Conservation (phyloP, 2,888 invertebrate genomes). For the Drosophila histrio region DNA sequence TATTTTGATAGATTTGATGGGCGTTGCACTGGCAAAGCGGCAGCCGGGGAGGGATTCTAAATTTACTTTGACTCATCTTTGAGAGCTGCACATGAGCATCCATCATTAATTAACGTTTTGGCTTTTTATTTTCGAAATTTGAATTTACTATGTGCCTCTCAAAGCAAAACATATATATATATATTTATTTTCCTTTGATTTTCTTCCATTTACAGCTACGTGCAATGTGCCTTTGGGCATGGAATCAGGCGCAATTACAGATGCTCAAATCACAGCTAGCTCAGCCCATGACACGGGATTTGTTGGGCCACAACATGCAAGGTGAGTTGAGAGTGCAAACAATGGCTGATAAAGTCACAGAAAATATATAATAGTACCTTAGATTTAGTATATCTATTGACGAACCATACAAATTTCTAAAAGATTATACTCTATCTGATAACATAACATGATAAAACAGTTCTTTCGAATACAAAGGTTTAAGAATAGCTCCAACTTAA, state of each 20-base stretch:
- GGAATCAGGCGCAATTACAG: slow-evolving; percentile 91
- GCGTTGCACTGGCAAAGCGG: slow-evolving; percentile 29
- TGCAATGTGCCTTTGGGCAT: slow-evolving; percentile 91
- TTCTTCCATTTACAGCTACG: slow-evolving; percentile 86
- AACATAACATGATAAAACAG: not conserved
- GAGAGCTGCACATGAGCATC: slow-evolving; percentile 22
- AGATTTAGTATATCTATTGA: not conserved
- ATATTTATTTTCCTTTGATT: slow-evolving; percentile 8
- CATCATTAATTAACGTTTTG: slow-evolving; percentile 53
- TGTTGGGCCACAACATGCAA: slow-evolving; percentile 92
- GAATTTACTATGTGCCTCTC: slow-evolving; percentile 13
- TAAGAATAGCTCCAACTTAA: not conserved
- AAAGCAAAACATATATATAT: not conserved
- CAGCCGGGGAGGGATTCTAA: slow-evolving; percentile 36
- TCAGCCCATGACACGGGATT: slow-evolving; percentile 92
- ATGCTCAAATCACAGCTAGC: slow-evolving; percentile 91
- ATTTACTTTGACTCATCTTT: slow-evolving; percentile 40
- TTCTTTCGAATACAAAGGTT: not conserved
- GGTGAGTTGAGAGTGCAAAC: slow-evolving; percentile 85
- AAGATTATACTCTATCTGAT: too few species aligned
- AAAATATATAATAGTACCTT: not conserved
- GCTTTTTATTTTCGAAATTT: slow-evolving; percentile 6
- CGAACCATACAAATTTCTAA: not conserved
- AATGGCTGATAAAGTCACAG: not conserved
- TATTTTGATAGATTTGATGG: slow-evolving; percentile 80